Base-by-base conservation (phyloP, 2,113 vertebrate species). In the Zosterops pallidus region DNA sequence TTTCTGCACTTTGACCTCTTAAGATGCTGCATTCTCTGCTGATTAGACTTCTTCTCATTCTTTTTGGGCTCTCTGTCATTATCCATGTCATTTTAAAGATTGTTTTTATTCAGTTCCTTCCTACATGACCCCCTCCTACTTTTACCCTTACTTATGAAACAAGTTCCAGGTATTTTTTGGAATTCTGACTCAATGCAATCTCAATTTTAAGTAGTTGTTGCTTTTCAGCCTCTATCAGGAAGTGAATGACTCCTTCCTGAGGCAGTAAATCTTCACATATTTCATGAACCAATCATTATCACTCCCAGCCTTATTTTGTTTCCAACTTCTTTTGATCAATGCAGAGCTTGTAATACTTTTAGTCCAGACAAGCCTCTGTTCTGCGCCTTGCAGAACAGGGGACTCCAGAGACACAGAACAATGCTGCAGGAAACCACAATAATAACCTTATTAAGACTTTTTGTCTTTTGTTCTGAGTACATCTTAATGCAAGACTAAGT, bases 1-100 rank as follows among this genome's bases (percentile, higher is more conserved):
- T 87, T 94, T 94, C 56, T 94, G 60, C 62, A 33, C 92, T 97
- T 92, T 91, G 91, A 92, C 91, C 80, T 89, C 77, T 78, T 83
- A 55, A 83, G 77, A 78, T 89, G 47, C 35, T 86, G 60, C 44
- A 78, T 94, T 95, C 60, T 92, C 41, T 63, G 64, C 31, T 92
- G 69, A 92, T 94, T 82, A 75, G 65, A 70, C 52, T 89, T 63
- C 24, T 91, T 67, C 62, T 85, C 14, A n/a, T 90, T 77, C 31
- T 57, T 89, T 86, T 91, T 71, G 84, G 52, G 16, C 21, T 89
- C 14, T 63, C 26, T 91, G 25, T 64, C 81, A 62, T 80, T 83
- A 90, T 29, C 37, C 16, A 21, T 47, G 12, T 29, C 39, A 56
- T 84, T 94, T 85, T 94, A 71, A 91, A 89, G 52, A 76, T 86